These are phyloP conservation scores for Sparus aurata DNA, from an alignment of 2,797 vertebrate genomes.

Conservation along the genomic window DNA sequence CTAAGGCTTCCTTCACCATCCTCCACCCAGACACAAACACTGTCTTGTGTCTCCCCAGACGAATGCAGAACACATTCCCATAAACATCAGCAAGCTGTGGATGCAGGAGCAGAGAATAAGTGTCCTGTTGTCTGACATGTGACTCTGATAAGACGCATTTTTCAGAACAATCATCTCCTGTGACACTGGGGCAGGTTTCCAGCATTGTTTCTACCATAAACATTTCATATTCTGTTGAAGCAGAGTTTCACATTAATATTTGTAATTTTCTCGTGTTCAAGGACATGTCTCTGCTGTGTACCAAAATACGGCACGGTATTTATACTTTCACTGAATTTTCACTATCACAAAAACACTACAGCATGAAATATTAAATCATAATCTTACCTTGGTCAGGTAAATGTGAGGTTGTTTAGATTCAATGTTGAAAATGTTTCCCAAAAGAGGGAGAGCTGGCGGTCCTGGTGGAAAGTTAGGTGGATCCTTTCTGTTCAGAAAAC, in stretches of 20 bases:
- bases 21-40: slow-evolving; percentile 85
- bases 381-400: slow-evolving; percentile 88
- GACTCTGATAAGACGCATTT: slow-evolving; percentile 45
- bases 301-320: not conserved
- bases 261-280: not conserved
- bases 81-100: slow-evolving; percentile 84
- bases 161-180: slow-evolving; percentile 32
- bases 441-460: slow-evolving; percentile 83
- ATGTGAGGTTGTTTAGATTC: slow-evolving; percentile 86
- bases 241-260: not conserved
- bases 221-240: not conserved
- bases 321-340: not conserved
- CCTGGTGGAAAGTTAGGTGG: slow-evolving; percentile 87
- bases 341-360: not conserved
- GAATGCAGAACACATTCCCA: slow-evolving; percentile 84
- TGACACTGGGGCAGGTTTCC: slow-evolving; percentile 10
- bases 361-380: not conserved
- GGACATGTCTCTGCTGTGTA: not conserved
- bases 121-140: slow-evolving; percentile 65
- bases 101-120: slow-evolving; percentile 56
- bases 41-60: slow-evolving; percentile 65
- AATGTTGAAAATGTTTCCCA: slow-evolving; percentile 87
- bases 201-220: slow-evolving; percentile 4
- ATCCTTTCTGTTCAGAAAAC: slow-evolving; percentile 78
- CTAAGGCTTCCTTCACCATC: slow-evolving; percentile 87